Conservation (phyloP, 2,797 vertebrate species). For the Chaetophractus vellerosus region DNA sequence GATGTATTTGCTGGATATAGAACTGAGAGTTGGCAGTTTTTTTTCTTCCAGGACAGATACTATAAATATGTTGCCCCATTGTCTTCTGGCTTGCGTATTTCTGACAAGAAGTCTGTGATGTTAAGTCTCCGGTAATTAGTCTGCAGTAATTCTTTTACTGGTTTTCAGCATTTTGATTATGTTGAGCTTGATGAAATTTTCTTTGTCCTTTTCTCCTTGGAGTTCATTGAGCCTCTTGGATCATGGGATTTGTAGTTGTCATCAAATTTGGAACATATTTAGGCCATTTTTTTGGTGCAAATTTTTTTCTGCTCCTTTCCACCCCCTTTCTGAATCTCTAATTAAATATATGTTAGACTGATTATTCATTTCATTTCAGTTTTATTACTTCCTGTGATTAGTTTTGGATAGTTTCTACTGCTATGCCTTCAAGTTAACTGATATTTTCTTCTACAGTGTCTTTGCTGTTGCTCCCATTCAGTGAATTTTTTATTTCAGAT, state of each 20-base stretch:
- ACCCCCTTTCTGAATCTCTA: not conserved
- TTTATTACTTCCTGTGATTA: not conserved
- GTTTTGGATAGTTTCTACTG: constrained; percentile 23
- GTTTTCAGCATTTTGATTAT: constrained; percentile 19
- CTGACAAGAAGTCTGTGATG: not conserved
- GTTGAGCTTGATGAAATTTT: not conserved
- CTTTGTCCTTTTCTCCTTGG: not conserved
- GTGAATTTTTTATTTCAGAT: constrained; percentile 22
- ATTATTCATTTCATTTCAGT: constrained; percentile 39
- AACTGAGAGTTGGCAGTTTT: not conserved
- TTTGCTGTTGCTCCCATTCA: not conserved
- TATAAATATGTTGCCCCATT: constrained; percentile 27
- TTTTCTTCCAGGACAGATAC: not conserved
- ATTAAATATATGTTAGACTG: not conserved
- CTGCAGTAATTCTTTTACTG: not conserved
- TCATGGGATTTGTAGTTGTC: not conserved
- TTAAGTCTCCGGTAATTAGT: not conserved
- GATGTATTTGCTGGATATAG: not conserved
- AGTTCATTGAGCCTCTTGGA: not conserved
- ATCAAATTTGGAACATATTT: constrained; percentile 38
- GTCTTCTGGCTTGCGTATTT: not conserved
- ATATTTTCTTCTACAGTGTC: not conserved
- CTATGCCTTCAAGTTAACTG: not conserved
- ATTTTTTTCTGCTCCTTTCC: not conserved
- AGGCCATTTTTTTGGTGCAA: not conserved